phyloP scores from a whole-genome alignment of 2,888 invertebrate species.

The Lysandra coridon region DNA sequence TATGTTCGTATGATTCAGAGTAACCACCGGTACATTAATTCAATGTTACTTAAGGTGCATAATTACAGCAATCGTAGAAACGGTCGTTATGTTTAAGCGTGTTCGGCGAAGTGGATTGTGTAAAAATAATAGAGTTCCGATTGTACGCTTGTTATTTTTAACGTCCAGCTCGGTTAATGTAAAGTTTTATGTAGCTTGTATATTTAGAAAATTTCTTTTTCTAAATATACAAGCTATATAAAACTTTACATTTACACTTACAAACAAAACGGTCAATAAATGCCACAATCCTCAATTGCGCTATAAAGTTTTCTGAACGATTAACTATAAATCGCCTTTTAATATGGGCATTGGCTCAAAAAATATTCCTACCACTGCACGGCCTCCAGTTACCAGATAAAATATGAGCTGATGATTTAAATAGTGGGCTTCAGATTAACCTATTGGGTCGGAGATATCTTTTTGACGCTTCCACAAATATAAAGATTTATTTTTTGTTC shows the following conservation, averaged over 20 bases:
- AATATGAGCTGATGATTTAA: too few species aligned
- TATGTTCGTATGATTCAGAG: conserved; percentile 14
- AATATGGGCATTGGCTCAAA: background rate
- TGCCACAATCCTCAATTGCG: background rate
- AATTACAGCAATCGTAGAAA: conserved; percentile 28
- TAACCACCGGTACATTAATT: conserved; percentile 26
- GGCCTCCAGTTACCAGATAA: too few species aligned
- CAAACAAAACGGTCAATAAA: background rate
- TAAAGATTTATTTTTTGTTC: background rate
- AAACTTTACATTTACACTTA: too few species aligned
- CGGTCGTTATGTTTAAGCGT: conserved; percentile 29
- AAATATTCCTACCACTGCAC: too few species aligned
- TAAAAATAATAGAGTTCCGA: conserved; percentile 26
- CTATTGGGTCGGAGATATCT: too few species aligned
- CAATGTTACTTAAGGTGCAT: conserved; percentile 27
- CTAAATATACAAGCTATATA: too few species aligned
- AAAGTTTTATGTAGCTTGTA: conserved; percentile 37
- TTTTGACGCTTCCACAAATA: too few species aligned
- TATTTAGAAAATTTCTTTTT: background rate
- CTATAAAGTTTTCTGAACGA: background rate
- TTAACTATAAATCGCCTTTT: background rate
- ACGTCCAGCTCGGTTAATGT: conserved; percentile 57
- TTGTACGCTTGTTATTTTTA: conserved; percentile 42
- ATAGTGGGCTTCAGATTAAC: too few species aligned
- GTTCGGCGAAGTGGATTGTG: conserved; percentile 32